phyloP scores from a whole-genome alignment of 1,140 invertebrate genomes.

The Thrips palmi region DNA sequence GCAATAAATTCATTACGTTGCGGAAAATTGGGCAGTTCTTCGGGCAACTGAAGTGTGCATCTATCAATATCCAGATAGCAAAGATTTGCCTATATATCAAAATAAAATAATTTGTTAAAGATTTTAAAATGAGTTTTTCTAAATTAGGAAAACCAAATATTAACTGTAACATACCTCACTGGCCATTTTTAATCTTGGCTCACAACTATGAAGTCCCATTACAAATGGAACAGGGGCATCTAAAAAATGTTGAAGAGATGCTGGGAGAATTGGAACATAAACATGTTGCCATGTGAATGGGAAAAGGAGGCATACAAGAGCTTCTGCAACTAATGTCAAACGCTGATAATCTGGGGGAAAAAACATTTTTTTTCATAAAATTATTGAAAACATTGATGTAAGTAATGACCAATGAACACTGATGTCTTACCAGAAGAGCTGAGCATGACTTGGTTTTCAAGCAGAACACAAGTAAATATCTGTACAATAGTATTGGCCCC shows the following conservation, averaged over 20 bases:
- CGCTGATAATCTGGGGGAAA: conserved; percentile 65
- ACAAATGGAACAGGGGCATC: conserved; percentile 98
- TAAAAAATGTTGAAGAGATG: conserved; percentile 87
- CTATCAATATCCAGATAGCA: conserved; percentile 95
- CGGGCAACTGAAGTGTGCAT: conserved; percentile 76
- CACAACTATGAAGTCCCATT: conserved; percentile 60
- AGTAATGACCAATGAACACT: conserved; percentile 1
- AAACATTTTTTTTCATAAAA: conserved; percentile 1
- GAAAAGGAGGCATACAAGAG: conserved; percentile 72
- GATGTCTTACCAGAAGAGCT: conserved; percentile 58
- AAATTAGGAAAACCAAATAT: not conserved
- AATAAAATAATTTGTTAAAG: conserved; percentile 4
- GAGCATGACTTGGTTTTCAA: conserved; percentile 93
- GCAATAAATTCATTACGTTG: conserved; percentile 68
- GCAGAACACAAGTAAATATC: conserved; percentile 84
- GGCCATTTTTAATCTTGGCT: conserved; percentile 34
- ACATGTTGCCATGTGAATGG: conserved; percentile 98
- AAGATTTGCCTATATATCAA: conserved; percentile 48
- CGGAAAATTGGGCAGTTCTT: conserved; percentile 87
- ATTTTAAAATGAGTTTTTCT: conserved; percentile 1
- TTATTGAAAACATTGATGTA: not conserved
- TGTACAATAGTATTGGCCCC: conserved; percentile 82
- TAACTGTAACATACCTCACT: conserved; percentile 30
- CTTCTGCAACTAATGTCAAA: conserved; percentile 93
- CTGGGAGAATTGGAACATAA: conserved; percentile 94